These are phyloP conservation scores for Atrina japonica DNA, from an alignment of 2,888 invertebrate species.

Conservation along the genomic window DNA sequence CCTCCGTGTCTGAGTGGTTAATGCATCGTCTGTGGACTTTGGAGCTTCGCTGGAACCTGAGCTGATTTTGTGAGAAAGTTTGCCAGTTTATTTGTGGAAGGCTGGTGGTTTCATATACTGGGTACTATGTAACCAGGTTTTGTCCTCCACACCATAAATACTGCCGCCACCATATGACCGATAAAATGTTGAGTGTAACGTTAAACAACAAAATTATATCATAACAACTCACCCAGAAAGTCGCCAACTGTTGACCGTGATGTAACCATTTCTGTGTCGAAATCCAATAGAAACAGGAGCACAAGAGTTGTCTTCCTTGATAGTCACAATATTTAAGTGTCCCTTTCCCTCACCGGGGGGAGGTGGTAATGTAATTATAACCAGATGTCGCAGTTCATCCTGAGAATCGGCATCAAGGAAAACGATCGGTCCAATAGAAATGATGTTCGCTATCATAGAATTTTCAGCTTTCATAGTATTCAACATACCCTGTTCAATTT, in stretches of 20 bases:
- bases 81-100: too few species aligned
- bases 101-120: too few species aligned
- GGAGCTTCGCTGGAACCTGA: too few species aligned
- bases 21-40: too few species aligned
- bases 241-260: slow-evolving; percentile 72
- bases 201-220: too few species aligned
- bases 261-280: slow-evolving; percentile 66
- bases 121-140: too few species aligned
- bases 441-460: slow-evolving; percentile 64
- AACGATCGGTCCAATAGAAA: slow-evolving; percentile 73
- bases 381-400: slow-evolving; percentile 62
- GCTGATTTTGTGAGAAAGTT: too few species aligned
- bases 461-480: slow-evolving; percentile 47
- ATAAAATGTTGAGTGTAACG: too few species aligned
- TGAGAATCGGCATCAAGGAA: slow-evolving; percentile 55
- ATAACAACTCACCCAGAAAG: slow-evolving; percentile 69
- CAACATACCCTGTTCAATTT: slow-evolving; percentile 47
- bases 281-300: slow-evolving; percentile 69
- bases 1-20: too few species aligned
- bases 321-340: slow-evolving; percentile 70
- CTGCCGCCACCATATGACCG: too few species aligned
- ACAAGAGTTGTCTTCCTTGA: slow-evolving; percentile 76
- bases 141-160: too few species aligned
- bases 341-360: slow-evolving; percentile 61
- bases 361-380: slow-evolving; percentile 74